A percentile compares a stretch with the other conserved stretches of the same genome.
Conservation (phyloP, 1,140 invertebrate genomes). For the Bradynema listronoti region DNA sequence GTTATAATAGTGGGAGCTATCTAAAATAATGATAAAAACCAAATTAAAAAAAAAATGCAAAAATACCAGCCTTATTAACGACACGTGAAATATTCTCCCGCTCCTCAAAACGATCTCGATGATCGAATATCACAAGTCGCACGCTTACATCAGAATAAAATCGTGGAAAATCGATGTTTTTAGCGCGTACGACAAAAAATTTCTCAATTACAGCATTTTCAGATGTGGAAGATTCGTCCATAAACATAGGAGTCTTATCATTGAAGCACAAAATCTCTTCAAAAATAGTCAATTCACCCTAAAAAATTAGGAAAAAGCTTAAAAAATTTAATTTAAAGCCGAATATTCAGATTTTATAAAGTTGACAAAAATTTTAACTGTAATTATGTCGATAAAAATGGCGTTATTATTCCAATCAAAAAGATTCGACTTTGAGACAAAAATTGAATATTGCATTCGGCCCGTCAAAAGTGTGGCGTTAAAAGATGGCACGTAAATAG, state of each 20-base stretch:
- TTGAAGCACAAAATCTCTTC: slow-evolving; percentile 26
- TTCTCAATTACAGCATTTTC: slow-evolving; percentile 24
- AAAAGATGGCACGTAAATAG: slow-evolving; percentile 20
- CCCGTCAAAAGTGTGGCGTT: slow-evolving; percentile 23
- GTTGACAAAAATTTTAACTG: slow-evolving; percentile 25
- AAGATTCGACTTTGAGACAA: slow-evolving; percentile 1
- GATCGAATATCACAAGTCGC: no score
- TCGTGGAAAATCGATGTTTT: slow-evolving; percentile 33
- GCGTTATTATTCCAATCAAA: no score
- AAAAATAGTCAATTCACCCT: slow-evolving; percentile 39
- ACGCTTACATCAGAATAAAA: slow-evolving; percentile 54
- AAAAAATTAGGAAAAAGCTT: slow-evolving; percentile 28
- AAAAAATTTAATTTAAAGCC: slow-evolving; percentile 35
- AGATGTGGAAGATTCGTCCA: slow-evolving; percentile 36
- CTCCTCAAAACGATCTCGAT: no score
- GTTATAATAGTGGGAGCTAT: no score
- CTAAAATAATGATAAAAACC: not conserved
- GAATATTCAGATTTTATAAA: slow-evolving; percentile 1
- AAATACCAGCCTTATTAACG: slow-evolving; percentile 7
- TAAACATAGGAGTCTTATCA: slow-evolving; percentile 26
- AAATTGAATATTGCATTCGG: slow-evolving; percentile 26
- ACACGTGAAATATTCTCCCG: no score
- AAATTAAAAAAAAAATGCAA: not conserved
- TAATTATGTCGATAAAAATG: slow-evolving; percentile 31
- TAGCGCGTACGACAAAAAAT: slow-evolving; percentile 53